phyloP scores from a whole-genome alignment of 2,113 vertebrate genomes.

The Corydoras sp. region DNA sequence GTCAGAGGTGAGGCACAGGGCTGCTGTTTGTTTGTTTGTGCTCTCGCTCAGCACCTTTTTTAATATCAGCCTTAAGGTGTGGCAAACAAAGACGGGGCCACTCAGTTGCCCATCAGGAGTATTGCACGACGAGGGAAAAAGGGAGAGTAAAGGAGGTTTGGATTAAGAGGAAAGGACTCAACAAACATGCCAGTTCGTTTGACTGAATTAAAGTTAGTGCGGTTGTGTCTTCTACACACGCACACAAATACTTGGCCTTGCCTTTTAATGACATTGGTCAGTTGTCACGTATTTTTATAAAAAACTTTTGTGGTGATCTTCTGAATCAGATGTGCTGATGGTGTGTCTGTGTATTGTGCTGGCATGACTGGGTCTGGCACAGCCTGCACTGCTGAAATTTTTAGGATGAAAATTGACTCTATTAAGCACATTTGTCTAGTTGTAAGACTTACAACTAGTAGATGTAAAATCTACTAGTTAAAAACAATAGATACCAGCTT shows the following conservation, averaged over 20 bases:
- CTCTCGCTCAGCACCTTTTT: constrained; percentile 47
- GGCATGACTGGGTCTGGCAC: too few species aligned
- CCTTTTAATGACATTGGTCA: neutral
- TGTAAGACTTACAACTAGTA: too few species aligned
- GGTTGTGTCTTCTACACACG: constrained; percentile 42
- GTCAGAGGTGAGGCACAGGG: constrained; percentile 53
- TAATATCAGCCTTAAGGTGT: constrained; percentile 48
- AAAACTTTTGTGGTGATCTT: too few species aligned
- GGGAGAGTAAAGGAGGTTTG: constrained; percentile 43
- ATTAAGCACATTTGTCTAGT: too few species aligned
- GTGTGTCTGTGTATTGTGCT: too few species aligned
- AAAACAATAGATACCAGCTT: too few species aligned
- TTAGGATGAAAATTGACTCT: too few species aligned
- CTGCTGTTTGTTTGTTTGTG: constrained; percentile 49
- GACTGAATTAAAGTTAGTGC: constrained; percentile 48
- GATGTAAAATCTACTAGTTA: too few species aligned
- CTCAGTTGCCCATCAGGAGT: constrained; percentile 34
- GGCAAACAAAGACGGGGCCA: constrained; percentile 43
- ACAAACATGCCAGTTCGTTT: constrained; percentile 51
- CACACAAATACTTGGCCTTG: constrained; percentile 1
- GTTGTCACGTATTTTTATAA: too few species aligned
- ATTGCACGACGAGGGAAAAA: constrained; percentile 45
- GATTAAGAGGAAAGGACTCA: constrained; percentile 45
- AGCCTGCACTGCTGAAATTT: too few species aligned
- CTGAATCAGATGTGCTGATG: too few species aligned